Conservation (phyloP, 2,797 vertebrate species). For the Sebastes umbrosus region DNA sequence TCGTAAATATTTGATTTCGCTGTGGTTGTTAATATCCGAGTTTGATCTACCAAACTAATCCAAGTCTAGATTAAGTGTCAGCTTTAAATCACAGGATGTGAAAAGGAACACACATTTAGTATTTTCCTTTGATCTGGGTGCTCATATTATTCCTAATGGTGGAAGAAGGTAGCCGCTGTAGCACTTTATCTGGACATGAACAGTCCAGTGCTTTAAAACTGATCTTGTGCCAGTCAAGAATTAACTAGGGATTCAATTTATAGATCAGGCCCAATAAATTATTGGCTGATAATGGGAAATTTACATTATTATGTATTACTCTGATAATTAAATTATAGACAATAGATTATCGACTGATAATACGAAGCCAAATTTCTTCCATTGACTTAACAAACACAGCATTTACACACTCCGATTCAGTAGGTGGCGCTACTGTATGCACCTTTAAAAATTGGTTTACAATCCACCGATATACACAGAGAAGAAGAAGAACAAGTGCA, state of each 20-base stretch:
- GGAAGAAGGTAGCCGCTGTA: neutral
- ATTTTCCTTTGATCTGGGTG: conserved; percentile 7
- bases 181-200: conserved; percentile 17
- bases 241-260: neutral
- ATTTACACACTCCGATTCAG: neutral
- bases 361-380: too few relatives aligned
- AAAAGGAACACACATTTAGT: neutral
- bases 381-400: neutral
- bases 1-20: neutral
- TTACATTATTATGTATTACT: neutral
- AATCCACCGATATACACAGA: neutral
- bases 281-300: neutral
- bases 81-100: neutral
- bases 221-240: conserved; percentile 16
- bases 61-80: neutral
- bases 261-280: neutral
- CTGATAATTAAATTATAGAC: neutral
- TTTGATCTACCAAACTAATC: neutral
- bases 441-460: neutral
- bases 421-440: neutral
- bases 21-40: neutral
- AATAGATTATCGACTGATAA: too few relatives aligned
- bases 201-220: conserved; percentile 10
- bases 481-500: neutral
- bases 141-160: neutral